phyloP scores from a whole-genome alignment of 2,888 invertebrate genomes.

The Dicranocentrus wangi region DNA sequence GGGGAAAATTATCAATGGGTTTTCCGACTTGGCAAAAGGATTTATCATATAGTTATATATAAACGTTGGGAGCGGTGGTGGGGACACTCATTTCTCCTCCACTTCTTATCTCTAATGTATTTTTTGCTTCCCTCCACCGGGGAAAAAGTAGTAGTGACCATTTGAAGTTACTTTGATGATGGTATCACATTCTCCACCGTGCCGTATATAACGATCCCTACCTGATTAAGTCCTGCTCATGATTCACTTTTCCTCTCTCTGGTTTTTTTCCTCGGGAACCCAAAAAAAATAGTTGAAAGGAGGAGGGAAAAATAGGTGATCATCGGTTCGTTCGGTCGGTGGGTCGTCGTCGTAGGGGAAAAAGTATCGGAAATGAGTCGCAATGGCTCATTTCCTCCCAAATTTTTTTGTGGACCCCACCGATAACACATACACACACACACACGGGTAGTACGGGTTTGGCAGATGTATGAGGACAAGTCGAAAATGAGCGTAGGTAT shows the following conservation, averaged over 20 bases:
- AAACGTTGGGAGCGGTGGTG: neutral
- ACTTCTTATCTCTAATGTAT: conserved; percentile 3
- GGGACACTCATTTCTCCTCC: conserved; percentile 8
- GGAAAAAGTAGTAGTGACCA: too few relatives aligned
- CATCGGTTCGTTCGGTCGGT: conserved; percentile 10
- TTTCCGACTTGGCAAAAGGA: neutral
- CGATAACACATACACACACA: conserved; percentile 41
- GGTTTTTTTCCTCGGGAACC: conserved; percentile 11
- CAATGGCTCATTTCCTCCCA: conserved; percentile 68
- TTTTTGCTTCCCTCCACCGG: too few relatives aligned
- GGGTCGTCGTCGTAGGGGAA: conserved; percentile 24
- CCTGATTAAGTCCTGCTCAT: conserved; percentile 13
- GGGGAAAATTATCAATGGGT: conserved; percentile 17
- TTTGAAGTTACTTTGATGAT: neutral
- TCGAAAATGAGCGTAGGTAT: conserved; percentile 22
- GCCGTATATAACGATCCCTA: neutral
- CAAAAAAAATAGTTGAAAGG: conserved; percentile 8
- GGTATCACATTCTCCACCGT: neutral
- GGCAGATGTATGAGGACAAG: conserved; percentile 41
- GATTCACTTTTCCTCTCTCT: conserved; percentile 3
- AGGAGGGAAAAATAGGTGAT: conserved; percentile 25
- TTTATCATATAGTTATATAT: conserved; percentile 24
- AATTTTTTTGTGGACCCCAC: neutral
- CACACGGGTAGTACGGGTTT: conserved; percentile 25
- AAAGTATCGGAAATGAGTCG: conserved; percentile 64